Conservation (phyloP, 2,888 invertebrate genomes). For the Drosophila pseudotakahashii region DNA sequence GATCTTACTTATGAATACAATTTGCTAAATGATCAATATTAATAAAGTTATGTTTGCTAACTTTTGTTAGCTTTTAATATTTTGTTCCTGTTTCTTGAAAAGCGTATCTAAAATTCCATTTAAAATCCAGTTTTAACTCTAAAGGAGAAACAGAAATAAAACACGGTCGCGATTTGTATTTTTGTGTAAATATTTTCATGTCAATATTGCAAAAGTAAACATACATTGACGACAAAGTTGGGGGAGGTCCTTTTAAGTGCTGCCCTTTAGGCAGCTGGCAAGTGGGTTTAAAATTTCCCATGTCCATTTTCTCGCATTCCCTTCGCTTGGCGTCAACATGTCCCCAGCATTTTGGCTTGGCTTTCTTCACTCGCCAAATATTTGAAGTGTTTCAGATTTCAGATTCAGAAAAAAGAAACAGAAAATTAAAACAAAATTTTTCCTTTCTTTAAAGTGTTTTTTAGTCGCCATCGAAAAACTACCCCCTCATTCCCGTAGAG, state of each 20-base stretch:
- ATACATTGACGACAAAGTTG: constrained; percentile 20
- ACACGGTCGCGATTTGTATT: constrained; percentile 45
- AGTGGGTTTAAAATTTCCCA: constrained; percentile 75
- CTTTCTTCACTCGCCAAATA: constrained; percentile 62
- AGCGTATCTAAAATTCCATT: not conserved
- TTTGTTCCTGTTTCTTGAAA: not conserved
- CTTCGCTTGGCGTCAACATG: constrained; percentile 69
- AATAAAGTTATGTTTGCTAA: not conserved
- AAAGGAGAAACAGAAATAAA: not conserved
- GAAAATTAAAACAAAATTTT: constrained; percentile 25
- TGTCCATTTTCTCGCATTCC: constrained; percentile 36
- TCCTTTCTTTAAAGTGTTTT: constrained; percentile 49
- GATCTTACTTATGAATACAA: no score
- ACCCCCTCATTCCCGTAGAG: constrained; percentile 22
- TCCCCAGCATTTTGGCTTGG: constrained; percentile 64
- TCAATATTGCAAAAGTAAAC: constrained; percentile 74
- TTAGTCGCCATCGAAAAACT: constrained; percentile 19
- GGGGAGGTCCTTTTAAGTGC: constrained; percentile 58
- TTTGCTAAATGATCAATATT: not conserved
- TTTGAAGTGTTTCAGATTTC: constrained; percentile 78
- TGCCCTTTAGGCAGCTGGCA: constrained; percentile 68
- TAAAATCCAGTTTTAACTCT: constrained; percentile 5
- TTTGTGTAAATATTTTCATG: constrained; percentile 73
- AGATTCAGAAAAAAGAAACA: constrained; percentile 47
- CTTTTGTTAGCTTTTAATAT: no score